Evolutionary conservation across 2,888 invertebrate species (phyloP).

Genomic region (Saturnia japonica): DNA sequence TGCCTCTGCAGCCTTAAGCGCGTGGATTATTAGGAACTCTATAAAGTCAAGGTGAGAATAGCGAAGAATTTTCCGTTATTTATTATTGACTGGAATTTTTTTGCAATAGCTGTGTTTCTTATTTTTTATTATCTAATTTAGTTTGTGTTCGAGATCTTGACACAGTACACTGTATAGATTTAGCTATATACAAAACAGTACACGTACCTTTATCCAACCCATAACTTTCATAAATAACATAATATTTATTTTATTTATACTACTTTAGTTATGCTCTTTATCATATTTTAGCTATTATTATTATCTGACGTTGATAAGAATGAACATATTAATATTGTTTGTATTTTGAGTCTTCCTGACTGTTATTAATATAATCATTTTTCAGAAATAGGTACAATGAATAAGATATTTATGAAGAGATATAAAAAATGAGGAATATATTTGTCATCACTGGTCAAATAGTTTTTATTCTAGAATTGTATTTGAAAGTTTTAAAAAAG

Average conservation of each 20-base stretch:
- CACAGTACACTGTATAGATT: background rate
- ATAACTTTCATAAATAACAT: too few species aligned
- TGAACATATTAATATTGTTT: background rate
- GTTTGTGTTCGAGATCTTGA: background rate
- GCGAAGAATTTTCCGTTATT: conserved; percentile 26
- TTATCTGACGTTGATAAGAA: background rate
- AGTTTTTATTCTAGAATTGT: too few species aligned
- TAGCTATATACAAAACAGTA: background rate
- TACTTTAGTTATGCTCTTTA: too few species aligned
- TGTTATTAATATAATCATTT: too few species aligned
- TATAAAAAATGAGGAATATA: background rate
- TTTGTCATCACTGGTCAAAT: background rate
- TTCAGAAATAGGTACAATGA: too few species aligned
- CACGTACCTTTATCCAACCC: too few species aligned
- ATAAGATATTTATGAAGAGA: background rate
- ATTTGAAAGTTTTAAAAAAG: too few species aligned
- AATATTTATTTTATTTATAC: too few species aligned
- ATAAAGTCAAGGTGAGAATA: conserved; percentile 74
- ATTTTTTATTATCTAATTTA: background rate
- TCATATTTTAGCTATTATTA: background rate
- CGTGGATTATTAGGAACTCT: conserved; percentile 81
- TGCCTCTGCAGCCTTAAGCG: conserved; percentile 83
- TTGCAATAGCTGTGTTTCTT: background rate
- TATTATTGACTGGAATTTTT: conserved; percentile 21
- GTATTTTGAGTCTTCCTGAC: too few species aligned